phyloP scores from a whole-genome alignment of 2,797 vertebrate genomes.

The Malacoctenus gilli region DNA sequence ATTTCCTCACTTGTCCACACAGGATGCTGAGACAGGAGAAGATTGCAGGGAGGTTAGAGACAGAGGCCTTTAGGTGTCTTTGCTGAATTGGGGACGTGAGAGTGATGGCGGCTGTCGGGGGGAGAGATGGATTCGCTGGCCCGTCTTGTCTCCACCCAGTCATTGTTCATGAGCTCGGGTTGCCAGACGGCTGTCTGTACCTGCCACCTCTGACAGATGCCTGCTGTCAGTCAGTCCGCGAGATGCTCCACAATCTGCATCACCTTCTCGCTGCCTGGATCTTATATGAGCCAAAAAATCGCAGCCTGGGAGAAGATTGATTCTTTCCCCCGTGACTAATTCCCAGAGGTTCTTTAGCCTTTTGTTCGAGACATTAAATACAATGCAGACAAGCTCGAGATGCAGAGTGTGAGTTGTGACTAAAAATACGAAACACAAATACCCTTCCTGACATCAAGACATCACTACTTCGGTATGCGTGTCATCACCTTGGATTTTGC shows the following conservation, averaged over 20 bases:
- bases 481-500: not conserved
- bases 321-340: constrained; percentile 17
- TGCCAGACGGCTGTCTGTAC: constrained; percentile 73
- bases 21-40: constrained; percentile 38
- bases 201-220: constrained; percentile 71
- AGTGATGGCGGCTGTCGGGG: constrained; percentile 65
- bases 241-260: constrained; percentile 46
- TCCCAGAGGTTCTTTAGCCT: constrained; percentile 12
- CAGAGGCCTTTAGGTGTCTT: constrained; percentile 38
- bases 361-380: constrained; percentile 5
- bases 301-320: constrained; percentile 24
- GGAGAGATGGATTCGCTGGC: constrained; percentile 68
- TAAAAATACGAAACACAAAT: not conserved
- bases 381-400: constrained; percentile 11
- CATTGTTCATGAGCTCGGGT: constrained; percentile 68
- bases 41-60: constrained; percentile 43
- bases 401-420: not conserved
- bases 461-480: not conserved
- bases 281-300: constrained; percentile 25
- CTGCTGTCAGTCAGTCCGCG: constrained; percentile 57
- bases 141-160: constrained; percentile 61
- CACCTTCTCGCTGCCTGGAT: constrained; percentile 28
- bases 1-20: constrained; percentile 18
- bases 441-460: not conserved
- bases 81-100: constrained; percentile 49